These are phyloP conservation scores for Serripes groenlandicus DNA, from an alignment of 2,888 invertebrate genomes.

Conservation along the genomic window DNA sequence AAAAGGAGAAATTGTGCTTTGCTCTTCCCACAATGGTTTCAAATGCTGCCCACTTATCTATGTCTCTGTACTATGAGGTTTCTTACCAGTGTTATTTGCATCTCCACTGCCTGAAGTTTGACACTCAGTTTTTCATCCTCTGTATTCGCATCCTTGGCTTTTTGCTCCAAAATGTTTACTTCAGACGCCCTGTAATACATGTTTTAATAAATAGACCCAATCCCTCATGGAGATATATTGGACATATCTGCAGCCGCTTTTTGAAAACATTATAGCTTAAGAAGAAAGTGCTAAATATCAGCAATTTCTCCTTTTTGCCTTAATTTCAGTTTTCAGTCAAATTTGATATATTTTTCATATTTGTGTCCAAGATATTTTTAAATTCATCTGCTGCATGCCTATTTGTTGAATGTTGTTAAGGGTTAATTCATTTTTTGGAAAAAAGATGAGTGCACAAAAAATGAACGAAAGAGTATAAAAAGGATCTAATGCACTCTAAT, in stretches of 20 bases:
- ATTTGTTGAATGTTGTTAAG: not conserved
- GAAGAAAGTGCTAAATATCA: not conserved
- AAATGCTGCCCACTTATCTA: too few relatives aligned
- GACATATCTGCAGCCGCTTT: not conserved
- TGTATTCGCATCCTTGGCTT: constrained; percentile 77
- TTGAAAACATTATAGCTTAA: constrained; percentile 5
- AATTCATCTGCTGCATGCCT: not conserved
- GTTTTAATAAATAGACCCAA: not conserved
- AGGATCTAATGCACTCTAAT: too few relatives aligned
- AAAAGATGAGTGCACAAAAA: too few relatives aligned
- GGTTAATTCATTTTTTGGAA: too few relatives aligned
- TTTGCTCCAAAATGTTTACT: constrained; percentile 77
- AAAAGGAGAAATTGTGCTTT: too few relatives aligned
- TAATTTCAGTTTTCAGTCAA: constrained; percentile 9
- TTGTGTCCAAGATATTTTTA: not conserved
- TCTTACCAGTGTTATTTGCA: constrained; percentile 82
- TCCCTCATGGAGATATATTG: not conserved
- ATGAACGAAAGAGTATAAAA: not conserved
- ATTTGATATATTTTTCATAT: not conserved
- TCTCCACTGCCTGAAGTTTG: constrained; percentile 82
- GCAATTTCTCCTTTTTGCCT: constrained; percentile 7
- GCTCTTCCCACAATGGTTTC: too few relatives aligned
- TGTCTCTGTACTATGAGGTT: too few relatives aligned
- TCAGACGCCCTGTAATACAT: constrained; percentile 67
- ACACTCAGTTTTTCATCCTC: constrained; percentile 80